Evolutionary conservation across 2,113 vertebrate genomes (phyloP), one percentile per base, ranked within the genome.

Genomic region (Lota lota): DNA sequence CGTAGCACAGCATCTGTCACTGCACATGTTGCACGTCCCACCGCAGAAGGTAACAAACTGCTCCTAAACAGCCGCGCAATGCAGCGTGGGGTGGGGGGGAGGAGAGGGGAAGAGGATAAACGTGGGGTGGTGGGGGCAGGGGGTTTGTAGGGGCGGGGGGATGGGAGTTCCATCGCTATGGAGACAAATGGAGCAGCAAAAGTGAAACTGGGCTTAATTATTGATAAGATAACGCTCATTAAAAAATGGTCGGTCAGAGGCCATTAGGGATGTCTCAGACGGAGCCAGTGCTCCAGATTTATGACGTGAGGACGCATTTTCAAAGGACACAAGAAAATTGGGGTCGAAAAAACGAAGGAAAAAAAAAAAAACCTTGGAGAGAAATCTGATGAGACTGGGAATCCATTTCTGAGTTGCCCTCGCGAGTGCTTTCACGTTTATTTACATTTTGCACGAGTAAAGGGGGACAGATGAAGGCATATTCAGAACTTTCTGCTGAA

Each of bases 181-280:
- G 53, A 56, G 18, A 56, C 53, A 56, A 56, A 56, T n/a, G 53
- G 53, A 56, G 53, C 53, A n/a, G 53, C 16, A 4, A 60, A 22
- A 2, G 3, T 7, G 54, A 59, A 16, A 33, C 14, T 47, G 22
- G 57, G 64, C 60, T 76, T 76, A 63, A 65, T 58, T 68, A 68
- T 64, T 50, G 66, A 76, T 72, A 70, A 53, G 36, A 73, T 61
- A 28, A 68, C 21, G 66, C 62, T 62, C 18, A 64, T 69, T 59
- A 17, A 56, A 57, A 54, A 22, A 61, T 69, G 22, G 24, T 18
- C 51, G 50, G 64, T 66, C 64, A 53, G 50, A 60, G 63, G 19
- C 56, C 36, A 24, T 57, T 16, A 61, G 58, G 67, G 56, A 40
- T 47, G 47, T 2, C 53, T 56, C 53, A 3, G 17, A 56, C 18